Evolutionary conservation across 1,140 invertebrate genomes (phyloP).

Genomic region (Papilio polytes): DNA sequence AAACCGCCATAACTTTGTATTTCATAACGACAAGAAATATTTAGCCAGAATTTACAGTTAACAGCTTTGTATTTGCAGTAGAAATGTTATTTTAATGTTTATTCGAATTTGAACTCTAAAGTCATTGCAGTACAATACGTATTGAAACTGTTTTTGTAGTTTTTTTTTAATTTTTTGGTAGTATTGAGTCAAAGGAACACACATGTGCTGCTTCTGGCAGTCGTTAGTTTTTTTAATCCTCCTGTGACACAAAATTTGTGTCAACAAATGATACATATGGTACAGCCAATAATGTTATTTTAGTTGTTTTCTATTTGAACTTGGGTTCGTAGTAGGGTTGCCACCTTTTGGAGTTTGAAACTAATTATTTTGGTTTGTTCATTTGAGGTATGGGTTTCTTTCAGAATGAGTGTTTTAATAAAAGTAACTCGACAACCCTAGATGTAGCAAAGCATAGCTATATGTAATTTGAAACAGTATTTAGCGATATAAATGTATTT

Average conservation of each 20-base stretch:
- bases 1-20: slow-evolving; percentile 39
- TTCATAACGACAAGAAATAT: slow-evolving; percentile 62
- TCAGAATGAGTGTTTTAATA: no score
- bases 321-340: background rate
- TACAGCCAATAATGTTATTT: slow-evolving; percentile 53
- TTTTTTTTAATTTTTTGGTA: slow-evolving; percentile 42
- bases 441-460: background rate
- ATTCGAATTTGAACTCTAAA: slow-evolving; percentile 46
- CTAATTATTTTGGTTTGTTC: background rate
- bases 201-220: slow-evolving; percentile 65
- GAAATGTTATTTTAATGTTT: slow-evolving; percentile 39
- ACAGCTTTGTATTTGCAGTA: slow-evolving; percentile 50
- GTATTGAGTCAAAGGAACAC: slow-evolving; percentile 61
- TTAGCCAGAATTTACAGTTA: slow-evolving; percentile 66
- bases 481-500: background rate
- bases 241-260: slow-evolving; percentile 64
- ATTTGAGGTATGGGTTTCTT: no score
- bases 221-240: slow-evolving; percentile 70
- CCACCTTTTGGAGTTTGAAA: background rate
- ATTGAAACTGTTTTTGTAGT: slow-evolving; percentile 14
- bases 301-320: slow-evolving; percentile 4
- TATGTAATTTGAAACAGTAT: background rate
- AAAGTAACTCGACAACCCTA: background rate
- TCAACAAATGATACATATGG: slow-evolving; percentile 74
- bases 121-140: background rate